Evolutionary conservation across 2,797 vertebrate species (phyloP).

Genomic region (Vireo griseus): DNA sequence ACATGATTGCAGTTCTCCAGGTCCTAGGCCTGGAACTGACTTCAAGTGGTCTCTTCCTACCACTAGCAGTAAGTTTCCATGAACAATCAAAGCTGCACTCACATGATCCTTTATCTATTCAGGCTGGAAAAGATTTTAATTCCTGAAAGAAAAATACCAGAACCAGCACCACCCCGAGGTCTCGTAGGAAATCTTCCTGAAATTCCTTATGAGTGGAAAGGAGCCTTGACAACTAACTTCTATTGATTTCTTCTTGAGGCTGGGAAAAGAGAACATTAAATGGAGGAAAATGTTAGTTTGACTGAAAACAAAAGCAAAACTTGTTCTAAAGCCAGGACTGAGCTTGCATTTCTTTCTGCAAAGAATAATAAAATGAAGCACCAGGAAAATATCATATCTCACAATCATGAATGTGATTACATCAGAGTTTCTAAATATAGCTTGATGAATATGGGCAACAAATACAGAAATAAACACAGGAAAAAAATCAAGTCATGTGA

Average conservation of each 20-base stretch:
- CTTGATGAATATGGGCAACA: background rate
- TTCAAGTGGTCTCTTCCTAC: background rate
- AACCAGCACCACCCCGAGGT: background rate
- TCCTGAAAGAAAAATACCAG: background rate
- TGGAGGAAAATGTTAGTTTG: background rate
- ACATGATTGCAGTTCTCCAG: background rate
- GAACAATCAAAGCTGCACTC: background rate
- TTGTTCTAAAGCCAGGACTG: background rate
- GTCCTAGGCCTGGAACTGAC: background rate
- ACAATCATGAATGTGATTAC: background rate
- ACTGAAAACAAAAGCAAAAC: background rate
- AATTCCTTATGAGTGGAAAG: background rate
- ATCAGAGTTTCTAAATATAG: background rate
- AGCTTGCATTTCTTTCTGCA: background rate
- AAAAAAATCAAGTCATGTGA: background rate
- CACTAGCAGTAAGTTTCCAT: background rate
- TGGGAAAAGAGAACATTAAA: background rate
- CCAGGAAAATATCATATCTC: background rate
- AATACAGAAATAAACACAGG: background rate
- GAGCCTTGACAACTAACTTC: background rate
- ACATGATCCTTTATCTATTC: background rate
- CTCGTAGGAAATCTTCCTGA: background rate
- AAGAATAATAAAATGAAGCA: background rate
- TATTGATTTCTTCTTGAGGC: background rate
- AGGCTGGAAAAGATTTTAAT: background rate